A percentile compares a stretch with the other conserved stretches of the same genome.
These are phyloP conservation scores for Calyptomena viridis DNA, from an alignment of 2,113 vertebrate genomes.

Conservation along the genomic window DNA sequence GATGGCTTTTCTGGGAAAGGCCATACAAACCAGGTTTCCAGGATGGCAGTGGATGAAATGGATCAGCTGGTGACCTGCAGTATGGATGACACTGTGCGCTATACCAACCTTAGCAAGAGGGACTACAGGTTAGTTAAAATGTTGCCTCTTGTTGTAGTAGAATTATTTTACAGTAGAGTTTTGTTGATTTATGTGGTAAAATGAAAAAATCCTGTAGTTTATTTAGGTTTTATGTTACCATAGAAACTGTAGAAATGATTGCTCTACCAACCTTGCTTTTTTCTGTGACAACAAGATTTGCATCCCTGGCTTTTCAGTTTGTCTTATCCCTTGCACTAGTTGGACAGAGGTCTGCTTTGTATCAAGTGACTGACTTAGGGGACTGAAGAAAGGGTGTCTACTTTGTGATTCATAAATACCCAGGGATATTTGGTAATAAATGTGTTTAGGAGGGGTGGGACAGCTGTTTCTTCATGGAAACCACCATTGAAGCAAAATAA, in stretches of 20 bases:
- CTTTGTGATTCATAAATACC: background rate
- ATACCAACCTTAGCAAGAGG: constrained; percentile 77
- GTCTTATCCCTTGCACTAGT: background rate
- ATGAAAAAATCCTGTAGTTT: background rate
- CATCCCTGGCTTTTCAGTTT: background rate
- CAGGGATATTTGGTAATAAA: background rate
- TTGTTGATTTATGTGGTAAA: background rate
- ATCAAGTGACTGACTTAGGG: background rate
- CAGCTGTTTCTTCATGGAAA: background rate
- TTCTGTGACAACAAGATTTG: background rate
- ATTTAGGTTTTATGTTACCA: constrained; percentile 10
- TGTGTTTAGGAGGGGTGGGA: background rate
- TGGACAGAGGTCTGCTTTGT: background rate
- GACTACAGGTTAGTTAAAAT: constrained; percentile 86
- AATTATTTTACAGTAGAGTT: background rate
- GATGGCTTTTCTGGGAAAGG: constrained; percentile 88
- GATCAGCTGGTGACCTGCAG: constrained; percentile 88
- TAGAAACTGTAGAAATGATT: background rate
- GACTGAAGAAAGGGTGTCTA: background rate
- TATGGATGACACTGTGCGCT: constrained; percentile 96
- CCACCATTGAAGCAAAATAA: background rate
- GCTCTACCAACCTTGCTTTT: background rate
- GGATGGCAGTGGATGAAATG: constrained; percentile 79
- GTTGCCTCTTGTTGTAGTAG: background rate
- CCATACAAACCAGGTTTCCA: constrained; percentile 91